These are phyloP conservation scores for Parus major DNA, from an alignment of 2,113 vertebrate genomes.

Conservation along the genomic window DNA sequence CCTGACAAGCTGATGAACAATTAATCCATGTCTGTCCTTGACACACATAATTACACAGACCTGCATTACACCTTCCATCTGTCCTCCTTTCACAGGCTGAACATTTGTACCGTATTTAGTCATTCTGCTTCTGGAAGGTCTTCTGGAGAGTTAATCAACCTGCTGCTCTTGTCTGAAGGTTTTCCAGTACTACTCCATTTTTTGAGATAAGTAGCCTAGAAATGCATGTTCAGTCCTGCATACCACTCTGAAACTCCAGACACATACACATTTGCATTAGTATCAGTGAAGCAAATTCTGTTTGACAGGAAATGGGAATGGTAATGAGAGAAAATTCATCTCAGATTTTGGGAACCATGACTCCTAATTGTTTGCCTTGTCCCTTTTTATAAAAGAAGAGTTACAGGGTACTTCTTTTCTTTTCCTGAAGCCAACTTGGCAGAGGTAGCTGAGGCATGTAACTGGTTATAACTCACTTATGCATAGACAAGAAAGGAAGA, in stretches of 20 bases:
- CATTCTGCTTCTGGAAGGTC: background rate
- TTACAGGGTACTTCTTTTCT: background rate
- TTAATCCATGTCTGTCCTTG: background rate
- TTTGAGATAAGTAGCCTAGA: background rate
- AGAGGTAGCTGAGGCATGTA: background rate
- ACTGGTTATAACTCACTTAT: conserved; percentile 26
- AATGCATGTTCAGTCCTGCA: background rate
- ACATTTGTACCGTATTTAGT: background rate
- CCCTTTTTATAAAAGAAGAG: background rate
- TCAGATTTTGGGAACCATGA: background rate
- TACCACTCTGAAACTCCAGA: background rate
- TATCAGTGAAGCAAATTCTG: background rate
- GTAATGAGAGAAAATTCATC: background rate
- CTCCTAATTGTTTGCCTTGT: background rate
- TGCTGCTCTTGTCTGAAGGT: background rate
- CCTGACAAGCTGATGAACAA: background rate
- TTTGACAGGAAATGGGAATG: background rate
- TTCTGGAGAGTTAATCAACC: background rate
- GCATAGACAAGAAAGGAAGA: background rate
- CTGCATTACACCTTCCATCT: background rate
- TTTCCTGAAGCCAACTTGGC: background rate
- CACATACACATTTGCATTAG: background rate
- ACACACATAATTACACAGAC: background rate
- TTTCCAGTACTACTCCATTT: background rate
- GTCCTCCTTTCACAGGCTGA: background rate